Evolutionary conservation across 2,797 vertebrate species (phyloP), one percentile per base, ranked within the genome.

Genomic region (Podarcis lilfordi): DNA sequence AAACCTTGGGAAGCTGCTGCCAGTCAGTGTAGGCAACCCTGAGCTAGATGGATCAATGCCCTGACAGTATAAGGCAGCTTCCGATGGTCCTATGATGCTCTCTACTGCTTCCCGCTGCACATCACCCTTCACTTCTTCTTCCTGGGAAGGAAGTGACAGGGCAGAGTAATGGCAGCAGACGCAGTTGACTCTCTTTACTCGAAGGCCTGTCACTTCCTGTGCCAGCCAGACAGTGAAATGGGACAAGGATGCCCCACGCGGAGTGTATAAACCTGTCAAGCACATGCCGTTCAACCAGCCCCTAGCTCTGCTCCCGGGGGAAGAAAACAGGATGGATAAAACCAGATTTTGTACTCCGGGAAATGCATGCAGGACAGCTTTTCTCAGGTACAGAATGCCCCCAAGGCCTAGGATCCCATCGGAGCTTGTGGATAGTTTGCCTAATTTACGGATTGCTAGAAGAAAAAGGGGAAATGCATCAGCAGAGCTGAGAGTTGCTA

Each of bases 221-320:
- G 66, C 45, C 45, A 72, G 43, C 69, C 85, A 80, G 77, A 2
- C 85, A 80, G 77, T 9, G 23, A 13, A 59, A 72, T 4, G 32
- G 45, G 55, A 55, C 7, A n/a, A 2, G n/a, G 85, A 59, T 9
- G 76, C 9, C 27, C 50, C 32, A 11, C 23, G 66, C 66, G 1
- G 78, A 59, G 77, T 59, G 32, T 55, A 80, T 80, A 55, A 80
- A 80, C 66, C 77, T 86, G 85, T 45, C 76, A 80, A 69, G 59
- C 5, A 8, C 32, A 7, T 29, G 66, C 8, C 8, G 77, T 23
- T 80, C 66, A 29, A 3, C 17, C 45, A 59, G 23, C 76, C 32
- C 50, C 40, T n/a, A 2, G 35, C 25, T 64, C 35, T 23, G 35
- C 13, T 64, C 13, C 11, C 32, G 64, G 59, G 84, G n/a, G 77